Evolutionary conservation across 2,888 invertebrate genomes (phyloP).

Genomic region (Nephrotoma guestfalica): DNA sequence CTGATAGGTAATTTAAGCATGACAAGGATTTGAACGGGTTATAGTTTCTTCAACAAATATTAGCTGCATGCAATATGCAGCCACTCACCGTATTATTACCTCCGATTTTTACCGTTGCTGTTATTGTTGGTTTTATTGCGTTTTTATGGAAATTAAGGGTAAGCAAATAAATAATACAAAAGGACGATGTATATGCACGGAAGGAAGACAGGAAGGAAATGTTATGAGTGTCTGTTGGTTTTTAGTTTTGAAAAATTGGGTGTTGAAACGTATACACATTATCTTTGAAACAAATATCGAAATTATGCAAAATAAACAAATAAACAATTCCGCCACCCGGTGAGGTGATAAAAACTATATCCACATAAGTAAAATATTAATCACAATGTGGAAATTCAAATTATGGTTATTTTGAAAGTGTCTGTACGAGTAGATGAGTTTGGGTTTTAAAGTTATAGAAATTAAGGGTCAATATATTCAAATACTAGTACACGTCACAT

Average conservation of each 20-base stretch:
- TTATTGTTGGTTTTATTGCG: background rate
- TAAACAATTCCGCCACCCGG: background rate
- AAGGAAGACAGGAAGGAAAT: background rate
- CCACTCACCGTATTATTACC: background rate
- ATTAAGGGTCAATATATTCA: too few relatives aligned
- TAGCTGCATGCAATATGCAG: background rate
- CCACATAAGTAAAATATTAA: background rate
- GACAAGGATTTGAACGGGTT: background rate
- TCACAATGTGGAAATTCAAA: background rate
- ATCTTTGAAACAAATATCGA: background rate
- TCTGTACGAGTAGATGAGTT: background rate
- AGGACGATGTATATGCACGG: background rate
- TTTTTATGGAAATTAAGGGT: background rate
- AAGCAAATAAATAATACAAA: background rate
- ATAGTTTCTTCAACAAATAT: background rate
- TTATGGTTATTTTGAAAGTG: background rate
- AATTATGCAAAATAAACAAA: background rate
- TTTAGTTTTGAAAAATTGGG: background rate
- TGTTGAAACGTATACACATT: background rate
- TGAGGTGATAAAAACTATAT: background rate
- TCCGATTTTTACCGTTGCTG: background rate
- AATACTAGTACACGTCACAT: too few relatives aligned
- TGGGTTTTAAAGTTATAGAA: too few relatives aligned
- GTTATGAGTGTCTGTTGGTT: background rate
- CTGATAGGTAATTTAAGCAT: background rate